Evolutionary conservation across 2,888 invertebrate genomes (phyloP), one percentile per base, ranked within the genome.

Genomic region (Pseudeuparius sepicola): DNA sequence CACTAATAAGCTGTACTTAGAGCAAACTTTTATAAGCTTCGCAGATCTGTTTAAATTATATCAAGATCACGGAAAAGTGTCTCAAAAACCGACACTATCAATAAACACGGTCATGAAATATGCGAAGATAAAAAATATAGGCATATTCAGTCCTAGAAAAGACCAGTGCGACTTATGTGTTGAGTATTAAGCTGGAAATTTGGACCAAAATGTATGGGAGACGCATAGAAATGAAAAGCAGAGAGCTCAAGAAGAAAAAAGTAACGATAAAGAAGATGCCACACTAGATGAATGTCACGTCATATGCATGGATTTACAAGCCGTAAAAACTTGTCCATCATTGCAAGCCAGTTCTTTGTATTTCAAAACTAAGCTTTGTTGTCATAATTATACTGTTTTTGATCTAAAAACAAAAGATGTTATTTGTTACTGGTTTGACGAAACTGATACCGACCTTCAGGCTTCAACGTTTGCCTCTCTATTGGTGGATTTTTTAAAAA

Each of bases 81-180:
- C 12, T 4, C 2, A 12, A 3, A 4, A 26, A 10, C 4, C 2
- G 5, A 15, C 26, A 26, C 12, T 26, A 11, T 26, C 26, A 12
- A 29, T 23, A 29, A 35, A 29, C 11, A 29, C 24, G 14, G 16
- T 28, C 3, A 35, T 23, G 14, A 35, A 35, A n/a, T 36, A 25
- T 14, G 24, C 31, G 1, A 16, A 30, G 15, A 36, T 10, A 13
- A 23, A 15, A 23, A 36, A 24, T 36, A 31, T 36, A 11, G 31
- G 36, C 20, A 31, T 36, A 31, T 36, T 36, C 10, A 31, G 14
- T 14, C 36, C 36, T 2, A 4, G 25, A 31, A 36, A 36, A 30
- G 30, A 36, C 12, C 26, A 9, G 4, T 33, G 26, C 12, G 25
- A 36, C 20, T 12, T 15, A 24, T 31, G 36, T 25, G 31, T 31